Conservation (phyloP, 2,888 invertebrate genomes). For the Xanthorhoe spadicearia region DNA sequence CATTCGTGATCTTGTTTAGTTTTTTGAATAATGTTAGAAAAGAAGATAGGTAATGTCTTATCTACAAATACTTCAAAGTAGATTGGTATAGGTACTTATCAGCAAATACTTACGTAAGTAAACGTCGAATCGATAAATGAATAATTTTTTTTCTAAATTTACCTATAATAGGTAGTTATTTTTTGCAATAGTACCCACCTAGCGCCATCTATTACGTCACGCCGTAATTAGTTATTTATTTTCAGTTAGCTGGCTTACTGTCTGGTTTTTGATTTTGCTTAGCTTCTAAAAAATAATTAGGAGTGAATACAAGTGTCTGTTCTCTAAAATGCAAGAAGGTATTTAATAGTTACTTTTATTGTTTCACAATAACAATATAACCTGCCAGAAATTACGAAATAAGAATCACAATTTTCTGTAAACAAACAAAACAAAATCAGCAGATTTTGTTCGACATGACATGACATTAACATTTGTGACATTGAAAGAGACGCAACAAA, state of each 20-base stretch:
- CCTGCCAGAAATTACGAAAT: neutral
- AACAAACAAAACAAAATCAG: neutral
- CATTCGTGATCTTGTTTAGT: too few relatives aligned
- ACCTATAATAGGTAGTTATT: neutral
- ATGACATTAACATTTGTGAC: constrained; percentile 14
- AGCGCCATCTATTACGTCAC: neutral
- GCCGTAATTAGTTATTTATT: neutral
- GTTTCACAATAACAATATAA: neutral
- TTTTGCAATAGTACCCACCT: neutral
- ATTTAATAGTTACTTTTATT: neutral
- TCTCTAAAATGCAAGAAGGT: neutral
- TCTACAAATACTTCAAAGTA: too few relatives aligned
- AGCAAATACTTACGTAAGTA: too few relatives aligned
- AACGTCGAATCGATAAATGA: too few relatives aligned
- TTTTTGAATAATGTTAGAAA: too few relatives aligned
- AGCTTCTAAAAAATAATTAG: neutral
- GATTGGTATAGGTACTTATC: too few relatives aligned
- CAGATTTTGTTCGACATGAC: neutral
- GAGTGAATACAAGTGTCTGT: neutral
- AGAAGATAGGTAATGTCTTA: too few relatives aligned
- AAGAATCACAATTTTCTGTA: neutral
- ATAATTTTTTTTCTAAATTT: too few relatives aligned
- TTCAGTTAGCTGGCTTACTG: neutral
- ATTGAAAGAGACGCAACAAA: constrained; percentile 1
- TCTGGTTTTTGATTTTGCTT: neutral